These are phyloP conservation scores for Teleopsis dalmanni DNA, from an alignment of 1,140 invertebrate species.

Conservation along the genomic window DNA sequence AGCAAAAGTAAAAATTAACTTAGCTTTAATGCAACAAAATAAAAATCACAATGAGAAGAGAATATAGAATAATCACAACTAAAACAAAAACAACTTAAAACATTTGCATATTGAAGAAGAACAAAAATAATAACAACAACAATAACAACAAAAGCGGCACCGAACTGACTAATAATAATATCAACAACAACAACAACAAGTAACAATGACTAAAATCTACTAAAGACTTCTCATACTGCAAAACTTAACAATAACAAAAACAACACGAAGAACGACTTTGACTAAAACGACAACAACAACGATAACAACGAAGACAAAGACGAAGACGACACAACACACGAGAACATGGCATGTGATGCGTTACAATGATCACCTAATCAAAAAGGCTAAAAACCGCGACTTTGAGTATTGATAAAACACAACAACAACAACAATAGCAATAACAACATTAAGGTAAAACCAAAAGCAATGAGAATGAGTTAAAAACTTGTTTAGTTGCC, in stretches of 20 bases:
- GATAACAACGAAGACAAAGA: background rate
- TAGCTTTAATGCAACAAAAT: slow-evolving; percentile 1
- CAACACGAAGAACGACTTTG: too few species aligned
- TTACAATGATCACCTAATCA: slow-evolving; percentile 20
- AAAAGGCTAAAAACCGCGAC: slow-evolving; percentile 15
- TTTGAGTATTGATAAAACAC: background rate
- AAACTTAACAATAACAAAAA: too few species aligned
- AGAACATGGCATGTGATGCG: slow-evolving; percentile 19
- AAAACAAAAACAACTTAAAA: slow-evolving; percentile 4
- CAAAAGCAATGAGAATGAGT: too few species aligned
- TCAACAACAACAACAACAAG: background rate
- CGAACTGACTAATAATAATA: slow-evolving; percentile 4
- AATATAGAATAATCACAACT: background rate
- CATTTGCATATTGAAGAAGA: slow-evolving; percentile 1
- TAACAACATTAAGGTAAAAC: too few species aligned
- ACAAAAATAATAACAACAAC: background rate
- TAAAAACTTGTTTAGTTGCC: too few species aligned
- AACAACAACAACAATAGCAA: slow-evolving; percentile 8
- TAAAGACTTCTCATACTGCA: too few species aligned
- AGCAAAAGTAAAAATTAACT: background rate
- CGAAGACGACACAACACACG: too few species aligned
- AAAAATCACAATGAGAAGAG: background rate
- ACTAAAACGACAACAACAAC: slow-evolving; percentile 7
- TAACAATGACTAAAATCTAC: background rate
- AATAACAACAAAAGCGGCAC: background rate